These are phyloP conservation scores for Achlya flavicornis DNA, from an alignment of 2,888 invertebrate genomes.

Conservation along the genomic window DNA sequence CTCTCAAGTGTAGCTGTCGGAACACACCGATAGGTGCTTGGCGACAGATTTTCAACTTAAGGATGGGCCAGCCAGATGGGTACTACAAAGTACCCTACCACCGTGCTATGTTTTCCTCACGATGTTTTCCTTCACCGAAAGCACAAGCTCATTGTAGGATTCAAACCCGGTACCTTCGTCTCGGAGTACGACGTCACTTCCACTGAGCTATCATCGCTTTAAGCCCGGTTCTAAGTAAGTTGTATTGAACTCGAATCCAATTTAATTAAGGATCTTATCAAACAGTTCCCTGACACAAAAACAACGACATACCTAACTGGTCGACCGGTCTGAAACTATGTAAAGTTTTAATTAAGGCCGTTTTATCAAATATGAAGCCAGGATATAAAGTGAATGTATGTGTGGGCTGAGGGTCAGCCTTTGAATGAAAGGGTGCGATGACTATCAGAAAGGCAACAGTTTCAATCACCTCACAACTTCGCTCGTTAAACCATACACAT, in stretches of 20 bases:
- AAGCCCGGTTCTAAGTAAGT: background rate
- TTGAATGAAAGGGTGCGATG: constrained; percentile 70
- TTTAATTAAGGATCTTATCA: constrained; percentile 48
- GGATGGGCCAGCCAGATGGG: too few relatives aligned
- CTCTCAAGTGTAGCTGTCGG: too few relatives aligned
- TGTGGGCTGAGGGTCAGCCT: constrained; percentile 56
- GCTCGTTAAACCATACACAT: constrained; percentile 64
- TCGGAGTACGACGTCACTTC: too few relatives aligned
- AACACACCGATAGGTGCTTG: too few relatives aligned
- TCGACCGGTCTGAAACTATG: constrained; percentile 54
- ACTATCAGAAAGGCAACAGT: constrained; percentile 65
- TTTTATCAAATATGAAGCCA: constrained; percentile 63
- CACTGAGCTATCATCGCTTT: too few relatives aligned
- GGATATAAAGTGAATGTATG: constrained; percentile 44
- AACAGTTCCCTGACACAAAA: constrained; percentile 25
- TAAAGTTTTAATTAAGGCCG: constrained; percentile 72
- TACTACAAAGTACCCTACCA: too few relatives aligned
- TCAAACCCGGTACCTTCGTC: too few relatives aligned
- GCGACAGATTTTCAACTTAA: too few relatives aligned
- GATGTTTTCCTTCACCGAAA: too few relatives aligned
- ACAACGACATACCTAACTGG: constrained; percentile 30
- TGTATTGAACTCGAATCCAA: constrained; percentile 11
- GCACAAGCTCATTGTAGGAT: too few relatives aligned
- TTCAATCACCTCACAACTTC: constrained; percentile 75
- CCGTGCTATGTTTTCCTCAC: too few relatives aligned